Evolutionary conservation across 2,113 vertebrate species (phyloP).

Genomic region (Podiceps cristatus): DNA sequence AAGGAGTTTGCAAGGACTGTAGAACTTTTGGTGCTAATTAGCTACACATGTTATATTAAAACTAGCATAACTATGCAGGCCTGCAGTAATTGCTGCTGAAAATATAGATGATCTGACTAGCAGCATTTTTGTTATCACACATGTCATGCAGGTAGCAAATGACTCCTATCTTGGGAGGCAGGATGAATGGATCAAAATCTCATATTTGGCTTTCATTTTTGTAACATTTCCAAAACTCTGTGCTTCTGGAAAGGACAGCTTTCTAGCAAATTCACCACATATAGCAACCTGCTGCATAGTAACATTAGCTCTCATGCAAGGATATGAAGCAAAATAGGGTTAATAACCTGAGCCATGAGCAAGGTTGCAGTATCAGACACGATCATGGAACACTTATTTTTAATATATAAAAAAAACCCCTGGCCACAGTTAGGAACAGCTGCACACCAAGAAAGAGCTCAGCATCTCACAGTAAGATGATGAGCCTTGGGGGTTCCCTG

Average conservation of each 20-base stretch:
- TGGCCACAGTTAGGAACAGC: background rate
- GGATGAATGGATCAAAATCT: background rate
- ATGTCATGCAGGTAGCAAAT: background rate
- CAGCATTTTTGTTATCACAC: background rate
- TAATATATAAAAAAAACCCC: background rate
- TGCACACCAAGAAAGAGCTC: background rate
- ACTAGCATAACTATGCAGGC: background rate
- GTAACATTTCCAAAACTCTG: background rate
- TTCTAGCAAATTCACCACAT: background rate
- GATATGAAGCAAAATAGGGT: background rate
- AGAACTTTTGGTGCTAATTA: background rate
- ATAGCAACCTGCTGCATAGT: background rate
- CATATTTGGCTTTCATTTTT: background rate
- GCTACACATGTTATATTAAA: background rate
- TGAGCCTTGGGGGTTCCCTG: background rate
- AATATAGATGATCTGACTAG: background rate
- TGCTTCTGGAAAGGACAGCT: background rate
- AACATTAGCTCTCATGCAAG: background rate
- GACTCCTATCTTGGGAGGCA: accelerated
- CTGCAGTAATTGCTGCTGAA: background rate
- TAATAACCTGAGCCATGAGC: background rate
- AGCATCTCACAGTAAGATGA: background rate
- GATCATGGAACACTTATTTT: background rate
- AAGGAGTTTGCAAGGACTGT: background rate
- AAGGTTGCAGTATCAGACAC: background rate